Conservation (phyloP, 2,888 invertebrate genomes). For the Nipponacmea schrenckii region DNA sequence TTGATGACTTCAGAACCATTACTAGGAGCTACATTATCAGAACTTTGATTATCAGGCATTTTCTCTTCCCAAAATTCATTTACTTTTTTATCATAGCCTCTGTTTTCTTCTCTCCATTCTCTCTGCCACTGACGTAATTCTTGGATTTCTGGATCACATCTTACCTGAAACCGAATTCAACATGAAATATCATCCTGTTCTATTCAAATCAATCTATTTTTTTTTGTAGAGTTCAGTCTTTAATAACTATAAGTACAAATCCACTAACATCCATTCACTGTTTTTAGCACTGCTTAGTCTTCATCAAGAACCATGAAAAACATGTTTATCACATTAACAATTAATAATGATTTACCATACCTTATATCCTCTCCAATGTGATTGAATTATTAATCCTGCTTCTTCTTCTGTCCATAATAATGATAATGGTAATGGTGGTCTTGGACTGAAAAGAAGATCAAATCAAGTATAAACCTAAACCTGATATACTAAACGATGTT, state of each 20-base stretch:
- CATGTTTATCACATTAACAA: background rate
- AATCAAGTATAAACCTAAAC: background rate
- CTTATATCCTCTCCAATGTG: constrained; percentile 65
- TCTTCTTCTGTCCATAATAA: constrained; percentile 67
- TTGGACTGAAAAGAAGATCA: constrained; percentile 53
- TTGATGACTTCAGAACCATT: too few relatives aligned
- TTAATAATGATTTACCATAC: constrained; percentile 35
- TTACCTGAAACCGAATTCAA: constrained; percentile 43
- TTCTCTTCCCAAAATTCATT: constrained; percentile 65
- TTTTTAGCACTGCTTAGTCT: background rate
- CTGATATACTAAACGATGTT: background rate
- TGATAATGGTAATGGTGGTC: constrained; percentile 66
- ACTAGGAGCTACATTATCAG: too few relatives aligned
- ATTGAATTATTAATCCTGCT: constrained; percentile 65
- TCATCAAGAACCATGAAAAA: background rate
- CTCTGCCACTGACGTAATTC: constrained; percentile 67
- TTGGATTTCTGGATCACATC: constrained; percentile 61
- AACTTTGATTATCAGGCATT: constrained; percentile 43
- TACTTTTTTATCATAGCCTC: constrained; percentile 56
- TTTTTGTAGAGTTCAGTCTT: too few relatives aligned
- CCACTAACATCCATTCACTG: too few relatives aligned
- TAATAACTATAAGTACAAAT: too few relatives aligned
- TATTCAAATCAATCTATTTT: too few relatives aligned
- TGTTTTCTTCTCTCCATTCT: constrained; percentile 65
- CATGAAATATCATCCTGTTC: too few relatives aligned